Evolutionary conservation across 2,888 invertebrate species (phyloP), one percentile per base, ranked within the genome.

Genomic region (Agrochola litura): DNA sequence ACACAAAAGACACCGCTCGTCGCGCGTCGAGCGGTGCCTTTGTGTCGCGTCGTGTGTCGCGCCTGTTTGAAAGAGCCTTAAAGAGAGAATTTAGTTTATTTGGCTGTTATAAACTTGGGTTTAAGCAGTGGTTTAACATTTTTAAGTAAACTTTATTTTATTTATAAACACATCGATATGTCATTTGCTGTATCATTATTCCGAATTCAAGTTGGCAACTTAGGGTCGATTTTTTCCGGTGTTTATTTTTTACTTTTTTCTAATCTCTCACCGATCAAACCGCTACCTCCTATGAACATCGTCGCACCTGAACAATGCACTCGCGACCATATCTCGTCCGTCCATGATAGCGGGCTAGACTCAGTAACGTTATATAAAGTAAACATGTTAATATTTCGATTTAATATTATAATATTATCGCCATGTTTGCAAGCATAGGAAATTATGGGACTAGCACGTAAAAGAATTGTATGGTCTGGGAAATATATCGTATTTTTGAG

Each of bases 321-420:
- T 86, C 77, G 80, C 86, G 75, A 82, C 84, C 89, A 89, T 92
- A 91, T 92, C 91, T 91, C 90, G 88, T 89, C 85, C 87, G 88
- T 86, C 81, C 87, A 84, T 84, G 90, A 89, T 89, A 93, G 90
- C 89, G 86, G 12, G 87, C 88, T 88, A 88, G 85, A 89, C 88
- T 86, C 76, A 80, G 80, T 87, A 89, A 88, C 83, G 78, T 82
- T 82, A 88, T 89, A 88, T 90, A 88, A 87, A 88, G 86, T 88
- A 90, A 91, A 91, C 89, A 90, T 86, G 83, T 81, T 82, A 78
- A 85, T 86, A 82, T 86, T 87, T 84, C 73, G 79, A 87, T 84
- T 87, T 81, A 77, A 82, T 83, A 82, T 82, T 77, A 81, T 79
- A 77, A 71, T 63, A 60, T 70, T 65, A 60, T 70, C 67, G 46